These are phyloP conservation scores for Lingula anatina DNA, from an alignment of 2,888 invertebrate genomes.

Conservation along the genomic window DNA sequence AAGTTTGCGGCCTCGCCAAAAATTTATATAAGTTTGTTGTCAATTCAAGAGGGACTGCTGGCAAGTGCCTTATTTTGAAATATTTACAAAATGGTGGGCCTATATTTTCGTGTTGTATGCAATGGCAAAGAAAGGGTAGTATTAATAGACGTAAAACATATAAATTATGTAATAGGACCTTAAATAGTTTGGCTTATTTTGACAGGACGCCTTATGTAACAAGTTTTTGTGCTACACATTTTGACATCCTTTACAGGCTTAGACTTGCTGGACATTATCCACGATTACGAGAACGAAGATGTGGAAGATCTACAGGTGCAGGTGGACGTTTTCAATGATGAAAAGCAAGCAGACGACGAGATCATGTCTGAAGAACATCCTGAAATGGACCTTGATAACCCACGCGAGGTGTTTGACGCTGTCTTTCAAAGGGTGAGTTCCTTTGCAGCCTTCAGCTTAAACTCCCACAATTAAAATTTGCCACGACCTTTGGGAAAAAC, in stretches of 20 bases:
- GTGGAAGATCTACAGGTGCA: constrained; percentile 62
- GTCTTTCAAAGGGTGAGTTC: constrained; percentile 76
- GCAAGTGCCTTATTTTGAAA: too few species aligned
- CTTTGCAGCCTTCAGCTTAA: neutral
- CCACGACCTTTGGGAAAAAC: too few species aligned
- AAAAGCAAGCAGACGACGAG: constrained; percentile 87
- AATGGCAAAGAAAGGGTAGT: too few species aligned
- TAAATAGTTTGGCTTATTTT: too few species aligned
- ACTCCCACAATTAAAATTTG: too few species aligned
- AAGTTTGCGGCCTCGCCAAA: constrained; percentile 44
- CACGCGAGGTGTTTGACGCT: constrained; percentile 88
- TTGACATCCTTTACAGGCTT: constrained; percentile 76
- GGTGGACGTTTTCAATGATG: constrained; percentile 92
- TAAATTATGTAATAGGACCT: too few species aligned
- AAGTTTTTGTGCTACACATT: too few species aligned
- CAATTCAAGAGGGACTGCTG: too few species aligned
- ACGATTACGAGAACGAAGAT: constrained; percentile 31
- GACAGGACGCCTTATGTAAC: too few species aligned
- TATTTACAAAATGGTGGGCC: too few species aligned
- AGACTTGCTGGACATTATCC: constrained; percentile 73
- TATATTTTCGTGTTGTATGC: too few species aligned
- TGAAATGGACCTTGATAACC: constrained; percentile 81
- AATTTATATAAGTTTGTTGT: neutral
- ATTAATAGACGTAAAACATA: too few species aligned
- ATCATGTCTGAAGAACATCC: constrained; percentile 58